A percentile compares a stretch with the other conserved stretches of the same genome.
These are phyloP conservation scores for Eleutherodactylus coqui DNA, from an alignment of 2,797 vertebrate species.

Conservation along the genomic window DNA sequence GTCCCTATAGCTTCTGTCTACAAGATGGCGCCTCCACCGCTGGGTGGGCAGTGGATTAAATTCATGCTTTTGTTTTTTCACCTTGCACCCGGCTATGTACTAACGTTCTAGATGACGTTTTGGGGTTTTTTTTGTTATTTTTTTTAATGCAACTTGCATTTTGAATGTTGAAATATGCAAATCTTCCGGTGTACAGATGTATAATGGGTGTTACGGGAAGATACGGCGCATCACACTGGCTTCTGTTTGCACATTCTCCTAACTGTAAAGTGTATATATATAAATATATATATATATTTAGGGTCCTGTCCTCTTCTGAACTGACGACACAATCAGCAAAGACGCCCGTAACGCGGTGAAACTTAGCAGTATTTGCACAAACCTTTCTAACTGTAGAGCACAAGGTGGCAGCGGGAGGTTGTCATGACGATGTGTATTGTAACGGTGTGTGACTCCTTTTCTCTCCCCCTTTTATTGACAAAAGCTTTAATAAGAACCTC, in stretches of 20 bases:
- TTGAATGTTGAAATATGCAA: conserved; percentile 28
- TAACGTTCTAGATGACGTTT: neutral
- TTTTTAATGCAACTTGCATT: neutral
- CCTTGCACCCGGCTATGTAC: neutral
- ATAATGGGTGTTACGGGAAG: neutral
- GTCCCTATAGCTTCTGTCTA: too few relatives aligned
- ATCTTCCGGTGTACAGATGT: too few relatives aligned
- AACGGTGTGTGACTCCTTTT: neutral
- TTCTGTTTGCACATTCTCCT: conserved; percentile 8
- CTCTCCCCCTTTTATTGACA: neutral
- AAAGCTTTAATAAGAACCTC: conserved; percentile 57
- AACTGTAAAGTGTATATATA: neutral
- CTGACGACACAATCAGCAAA: neutral
- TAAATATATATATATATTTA: neutral
- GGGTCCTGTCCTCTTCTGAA: neutral
- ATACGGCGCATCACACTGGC: neutral
- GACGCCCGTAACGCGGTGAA: conserved; percentile 47
- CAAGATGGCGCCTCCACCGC: neutral
- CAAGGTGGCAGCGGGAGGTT: neutral
- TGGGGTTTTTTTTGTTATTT: neutral
- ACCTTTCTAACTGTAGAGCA: conserved; percentile 58
- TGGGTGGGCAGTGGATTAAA: neutral
- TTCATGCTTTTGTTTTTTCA: neutral
- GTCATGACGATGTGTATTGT: neutral
- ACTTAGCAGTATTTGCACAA: conserved; percentile 71